Conservation (phyloP, 2,888 invertebrate species). For the Argyresthia goedartella region DNA sequence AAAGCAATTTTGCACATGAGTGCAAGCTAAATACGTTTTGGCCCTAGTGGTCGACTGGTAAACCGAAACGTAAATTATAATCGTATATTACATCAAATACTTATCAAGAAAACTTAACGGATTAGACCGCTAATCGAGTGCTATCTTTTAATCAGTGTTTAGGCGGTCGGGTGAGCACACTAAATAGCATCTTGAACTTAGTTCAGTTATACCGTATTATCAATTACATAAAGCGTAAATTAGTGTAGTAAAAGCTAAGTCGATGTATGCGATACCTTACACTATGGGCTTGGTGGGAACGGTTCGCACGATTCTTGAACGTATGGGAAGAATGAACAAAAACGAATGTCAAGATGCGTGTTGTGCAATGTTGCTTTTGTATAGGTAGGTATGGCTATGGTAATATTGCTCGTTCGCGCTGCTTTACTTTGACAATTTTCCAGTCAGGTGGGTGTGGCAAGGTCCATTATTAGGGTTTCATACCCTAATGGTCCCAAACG, state of each 20-base stretch:
- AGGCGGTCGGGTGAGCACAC: slow-evolving; percentile 36
- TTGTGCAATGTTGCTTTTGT: slow-evolving; percentile 37
- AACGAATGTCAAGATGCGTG: slow-evolving; percentile 64
- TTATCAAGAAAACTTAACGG: not conserved
- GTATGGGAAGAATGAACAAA: slow-evolving; percentile 42
- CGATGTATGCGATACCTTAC: not conserved
- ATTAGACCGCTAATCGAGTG: slow-evolving; percentile 25
- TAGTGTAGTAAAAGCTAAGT: not conserved
- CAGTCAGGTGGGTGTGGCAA: too few species aligned
- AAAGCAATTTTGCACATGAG: too few species aligned
- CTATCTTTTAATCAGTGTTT: slow-evolving; percentile 39
- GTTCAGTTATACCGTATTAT: too few species aligned
- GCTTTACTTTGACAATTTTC: not conserved
- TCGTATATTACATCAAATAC: not conserved
- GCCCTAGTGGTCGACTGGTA: too few species aligned
- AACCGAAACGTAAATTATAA: not conserved
- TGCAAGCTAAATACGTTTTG: too few species aligned
- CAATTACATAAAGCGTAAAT: too few species aligned
- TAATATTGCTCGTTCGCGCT: too few species aligned
- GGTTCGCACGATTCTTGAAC: slow-evolving; percentile 48
- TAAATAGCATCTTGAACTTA: slow-evolving; percentile 21
- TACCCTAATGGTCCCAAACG: too few species aligned
- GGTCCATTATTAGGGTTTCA: too few species aligned
- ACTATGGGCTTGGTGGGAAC: slow-evolving; percentile 35
- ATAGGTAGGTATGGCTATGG: too few species aligned